A percentile compares a stretch with the other conserved stretches of the same genome.
Evolutionary conservation across 2,888 invertebrate genomes (phyloP).

Genomic region (Pammene aurita): DNA sequence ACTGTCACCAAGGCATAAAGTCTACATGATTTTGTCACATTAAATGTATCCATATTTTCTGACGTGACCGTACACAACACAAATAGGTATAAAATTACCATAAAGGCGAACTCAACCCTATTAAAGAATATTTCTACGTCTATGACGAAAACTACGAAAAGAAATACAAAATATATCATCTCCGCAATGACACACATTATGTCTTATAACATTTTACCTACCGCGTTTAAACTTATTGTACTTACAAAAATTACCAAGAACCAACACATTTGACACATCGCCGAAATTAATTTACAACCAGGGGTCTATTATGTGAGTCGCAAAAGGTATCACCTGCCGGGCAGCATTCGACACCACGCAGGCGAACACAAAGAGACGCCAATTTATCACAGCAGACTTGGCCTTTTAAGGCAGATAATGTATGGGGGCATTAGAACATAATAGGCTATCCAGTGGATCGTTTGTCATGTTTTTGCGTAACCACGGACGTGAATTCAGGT

Average conservation of each 20-base stretch:
- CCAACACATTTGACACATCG: constrained; percentile 27
- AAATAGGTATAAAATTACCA: too few relatives aligned
- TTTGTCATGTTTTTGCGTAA: constrained; percentile 71
- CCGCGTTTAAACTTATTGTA: constrained; percentile 19
- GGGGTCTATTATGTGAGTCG: constrained; percentile 27
- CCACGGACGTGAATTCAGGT: constrained; percentile 43
- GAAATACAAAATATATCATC: neutral
- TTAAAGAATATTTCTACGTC: too few relatives aligned
- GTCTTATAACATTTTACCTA: constrained; percentile 22
- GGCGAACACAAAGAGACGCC: constrained; percentile 59
- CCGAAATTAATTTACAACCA: constrained; percentile 39
- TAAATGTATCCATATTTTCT: too few relatives aligned
- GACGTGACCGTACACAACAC: too few relatives aligned
- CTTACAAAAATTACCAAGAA: constrained; percentile 34
- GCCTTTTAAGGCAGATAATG: constrained; percentile 74
- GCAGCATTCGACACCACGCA: constrained; percentile 48
- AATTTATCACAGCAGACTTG: constrained; percentile 72
- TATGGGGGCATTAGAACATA: constrained; percentile 79
- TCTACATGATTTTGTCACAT: too few relatives aligned
- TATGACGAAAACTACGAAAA: too few relatives aligned
- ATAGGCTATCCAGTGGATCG: constrained; percentile 72
- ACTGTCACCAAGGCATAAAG: too few relatives aligned
- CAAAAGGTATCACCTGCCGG: constrained; percentile 59
- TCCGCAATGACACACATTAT: neutral
- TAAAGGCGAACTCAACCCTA: too few relatives aligned